Conservation (phyloP, 2,113 vertebrate genomes). For the Amia ocellicauda region DNA sequence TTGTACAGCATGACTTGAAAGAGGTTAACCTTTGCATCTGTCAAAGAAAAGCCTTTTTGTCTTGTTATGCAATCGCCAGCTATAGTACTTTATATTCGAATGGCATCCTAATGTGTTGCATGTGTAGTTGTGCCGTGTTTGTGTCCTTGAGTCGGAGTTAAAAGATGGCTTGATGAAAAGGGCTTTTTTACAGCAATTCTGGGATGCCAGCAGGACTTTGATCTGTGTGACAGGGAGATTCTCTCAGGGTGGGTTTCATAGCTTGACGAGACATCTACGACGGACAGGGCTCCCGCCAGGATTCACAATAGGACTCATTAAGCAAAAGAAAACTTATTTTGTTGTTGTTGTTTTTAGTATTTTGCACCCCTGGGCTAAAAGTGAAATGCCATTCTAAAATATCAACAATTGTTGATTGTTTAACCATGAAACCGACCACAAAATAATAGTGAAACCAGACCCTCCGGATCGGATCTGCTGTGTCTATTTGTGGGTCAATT, state of each 20-base stretch:
- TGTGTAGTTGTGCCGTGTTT: not conserved
- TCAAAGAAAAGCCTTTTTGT: no score
- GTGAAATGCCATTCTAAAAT: slow-evolving; percentile 57
- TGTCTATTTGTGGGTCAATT: slow-evolving; percentile 57
- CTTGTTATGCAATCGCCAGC: no score
- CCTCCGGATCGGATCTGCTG: slow-evolving; percentile 60
- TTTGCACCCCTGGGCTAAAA: slow-evolving; percentile 15
- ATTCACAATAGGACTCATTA: not conserved
- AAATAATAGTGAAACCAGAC: slow-evolving; percentile 60
- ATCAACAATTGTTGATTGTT: slow-evolving; percentile 66
- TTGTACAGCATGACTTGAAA: no score
- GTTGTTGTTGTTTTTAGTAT: slow-evolving; percentile 67
- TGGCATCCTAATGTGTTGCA: not conserved
- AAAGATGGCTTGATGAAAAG: slow-evolving; percentile 1
- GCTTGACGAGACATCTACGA: not conserved
- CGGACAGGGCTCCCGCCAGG: not conserved
- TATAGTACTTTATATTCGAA: not conserved
- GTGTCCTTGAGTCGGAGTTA: not conserved
- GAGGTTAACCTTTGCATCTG: no score
- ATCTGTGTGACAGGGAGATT: not conserved
- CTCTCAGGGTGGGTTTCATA: not conserved
- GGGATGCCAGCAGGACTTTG: not conserved
- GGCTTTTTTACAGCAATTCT: not conserved
- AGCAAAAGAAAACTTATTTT: no score
- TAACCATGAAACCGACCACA: slow-evolving; percentile 71